Evolutionary conservation across 2,113 vertebrate genomes (phyloP), one percentile per base, ranked within the genome.

Genomic region (Vulpes lagopus): DNA sequence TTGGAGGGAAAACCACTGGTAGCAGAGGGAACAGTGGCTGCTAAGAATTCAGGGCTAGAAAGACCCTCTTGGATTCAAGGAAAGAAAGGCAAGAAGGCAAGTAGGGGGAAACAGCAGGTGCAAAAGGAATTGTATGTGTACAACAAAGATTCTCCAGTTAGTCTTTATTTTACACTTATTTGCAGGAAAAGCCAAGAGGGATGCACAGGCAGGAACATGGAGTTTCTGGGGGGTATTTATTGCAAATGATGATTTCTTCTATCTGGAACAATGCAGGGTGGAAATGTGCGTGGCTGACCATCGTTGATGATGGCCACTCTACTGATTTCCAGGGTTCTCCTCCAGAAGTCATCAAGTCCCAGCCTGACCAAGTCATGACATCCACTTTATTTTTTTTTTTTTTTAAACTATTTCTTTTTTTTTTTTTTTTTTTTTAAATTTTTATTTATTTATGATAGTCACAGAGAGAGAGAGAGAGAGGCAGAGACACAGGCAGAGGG

Each of bases 41-140:
- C 23, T 51, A 74, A 95, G 67, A 69, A 35, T 71, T 51, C 23
- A 17, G 49, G 67, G 62, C 9, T 49, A 82, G 83, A 86, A 51
- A 51, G 23, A 59, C 20, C 30, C 25, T 53, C 53, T 16, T 65
- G 32, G 35, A 55, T 71, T 87, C 49, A 32, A 83, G 55, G 32
- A 74, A 83, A 55, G 35, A 80, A 53, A 67, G 16, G 38, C 10
- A 19, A n/a, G 74, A 3, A 16, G 25, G 38, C 30, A 35, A 49
- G 25, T 0, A 0, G 4, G 71, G 11, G 1, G 35, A 38, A 38
- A 43, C 43, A 23, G 71, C 12, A 7, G 9, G 2, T 20, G 4
- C 35, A 1, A 51, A 19, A 84, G 30, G 76, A 19, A 6, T 19
- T 2, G 2, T 11, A 8, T 17, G 2, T 19, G 3, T 51, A 25